Percentiles rank a stretch among this genome's conserved stretches.
phyloP scores from a whole-genome alignment of 1,140 invertebrate species.

The Tetramorium parvispinum region DNA sequence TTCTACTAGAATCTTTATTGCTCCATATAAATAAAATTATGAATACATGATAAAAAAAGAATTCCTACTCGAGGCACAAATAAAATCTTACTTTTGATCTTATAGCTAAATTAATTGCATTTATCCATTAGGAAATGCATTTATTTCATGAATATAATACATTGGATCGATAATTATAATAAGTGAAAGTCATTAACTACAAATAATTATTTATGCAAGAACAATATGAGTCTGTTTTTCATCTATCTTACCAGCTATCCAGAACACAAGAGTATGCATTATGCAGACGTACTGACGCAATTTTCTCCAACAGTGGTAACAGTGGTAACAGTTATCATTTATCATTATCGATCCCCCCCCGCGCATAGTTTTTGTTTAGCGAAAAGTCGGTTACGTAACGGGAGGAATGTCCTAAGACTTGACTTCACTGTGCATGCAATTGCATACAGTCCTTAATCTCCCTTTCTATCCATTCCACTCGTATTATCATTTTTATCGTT shows the following conservation, averaged over 20 bases:
- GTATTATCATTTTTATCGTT: constrained; percentile 41
- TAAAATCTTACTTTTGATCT: not conserved
- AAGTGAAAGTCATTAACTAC: not conserved
- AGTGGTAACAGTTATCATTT: constrained; percentile 20
- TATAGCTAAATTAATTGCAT: not conserved
- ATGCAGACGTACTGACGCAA: constrained; percentile 17
- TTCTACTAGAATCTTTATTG: not conserved
- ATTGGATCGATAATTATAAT: constrained; percentile 20
- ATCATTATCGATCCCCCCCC: constrained; percentile 34
- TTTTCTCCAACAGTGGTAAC: constrained; percentile 17
- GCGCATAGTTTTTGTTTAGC: not conserved
- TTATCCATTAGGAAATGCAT: not conserved
- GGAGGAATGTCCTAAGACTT: constrained; percentile 23
- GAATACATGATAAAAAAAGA: not conserved
- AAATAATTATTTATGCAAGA: not conserved
- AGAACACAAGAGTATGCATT: constrained; percentile 2
- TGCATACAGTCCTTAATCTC: not conserved
- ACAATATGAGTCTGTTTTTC: not conserved
- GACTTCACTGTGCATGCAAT: not conserved
- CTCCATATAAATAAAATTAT: not conserved
- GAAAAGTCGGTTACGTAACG: constrained; percentile 29
- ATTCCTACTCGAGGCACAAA: not conserved
- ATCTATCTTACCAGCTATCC: not conserved
- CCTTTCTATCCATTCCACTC: not conserved
- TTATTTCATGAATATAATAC: not conserved